Conservation (phyloP, 2,888 invertebrate species). For the Drosophila subsilvestris region DNA sequence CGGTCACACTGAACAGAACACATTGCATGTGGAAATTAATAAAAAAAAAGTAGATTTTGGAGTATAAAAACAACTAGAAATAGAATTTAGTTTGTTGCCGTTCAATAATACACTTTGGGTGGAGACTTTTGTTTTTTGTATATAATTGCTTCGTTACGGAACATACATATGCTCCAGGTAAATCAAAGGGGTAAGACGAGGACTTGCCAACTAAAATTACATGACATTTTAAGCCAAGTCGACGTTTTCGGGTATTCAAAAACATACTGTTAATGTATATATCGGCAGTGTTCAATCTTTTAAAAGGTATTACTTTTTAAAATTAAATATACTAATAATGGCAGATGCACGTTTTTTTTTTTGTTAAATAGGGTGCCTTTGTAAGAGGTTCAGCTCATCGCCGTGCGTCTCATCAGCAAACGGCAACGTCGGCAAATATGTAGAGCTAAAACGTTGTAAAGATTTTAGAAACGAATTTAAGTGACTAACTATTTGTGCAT, state of each 20-base stretch:
- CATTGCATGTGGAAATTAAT: constrained; percentile 70
- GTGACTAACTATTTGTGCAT: background rate
- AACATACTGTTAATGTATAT: background rate
- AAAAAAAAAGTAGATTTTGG: constrained; percentile 43
- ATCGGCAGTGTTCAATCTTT: background rate
- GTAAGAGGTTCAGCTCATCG: background rate
- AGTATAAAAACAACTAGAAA: constrained; percentile 47
- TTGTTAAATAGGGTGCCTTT: background rate
- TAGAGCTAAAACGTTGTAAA: background rate
- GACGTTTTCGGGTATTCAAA: constrained; percentile 17
- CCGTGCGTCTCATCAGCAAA: constrained; percentile 5
- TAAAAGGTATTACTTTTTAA: background rate
- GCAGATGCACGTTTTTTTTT: background rate
- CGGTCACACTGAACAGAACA: constrained; percentile 42
- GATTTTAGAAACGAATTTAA: background rate
- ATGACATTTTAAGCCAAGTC: constrained; percentile 54
- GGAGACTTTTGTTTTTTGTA: constrained; percentile 48
- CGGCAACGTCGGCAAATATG: constrained; percentile 57
- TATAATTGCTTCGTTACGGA: constrained; percentile 43
- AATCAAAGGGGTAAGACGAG: constrained; percentile 12
- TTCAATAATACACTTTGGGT: constrained; percentile 28
- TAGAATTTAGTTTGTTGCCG: constrained; percentile 28
- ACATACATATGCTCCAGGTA: constrained; percentile 62
- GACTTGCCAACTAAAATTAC: constrained; percentile 44
- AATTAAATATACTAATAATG: background rate